A percentile compares a stretch with the other conserved stretches of the same genome.
Conservation (phyloP, 1,140 invertebrate genomes). For the Eriocheir sinensis region DNA sequence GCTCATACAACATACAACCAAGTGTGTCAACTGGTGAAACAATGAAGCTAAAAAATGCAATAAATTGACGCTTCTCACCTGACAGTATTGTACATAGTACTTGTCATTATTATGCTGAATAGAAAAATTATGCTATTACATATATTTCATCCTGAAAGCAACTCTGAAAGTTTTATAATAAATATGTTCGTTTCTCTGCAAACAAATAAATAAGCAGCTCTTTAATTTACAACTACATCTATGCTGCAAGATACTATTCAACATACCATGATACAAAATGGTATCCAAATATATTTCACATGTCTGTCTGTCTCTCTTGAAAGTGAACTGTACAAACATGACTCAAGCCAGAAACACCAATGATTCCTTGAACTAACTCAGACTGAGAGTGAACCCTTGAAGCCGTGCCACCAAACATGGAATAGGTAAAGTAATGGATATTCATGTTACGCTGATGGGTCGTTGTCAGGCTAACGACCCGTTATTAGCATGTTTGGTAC, state of each 20-base stretch:
- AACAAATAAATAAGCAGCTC: background rate
- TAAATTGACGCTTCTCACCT: background rate
- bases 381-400: background rate
- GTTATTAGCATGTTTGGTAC: background rate
- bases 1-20: conserved; percentile 51
- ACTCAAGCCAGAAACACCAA: background rate
- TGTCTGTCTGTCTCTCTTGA: background rate
- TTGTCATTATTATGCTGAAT: background rate
- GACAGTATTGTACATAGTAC: background rate
- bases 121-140: background rate
- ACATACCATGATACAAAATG: conserved; percentile 16
- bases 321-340: conserved; percentile 15
- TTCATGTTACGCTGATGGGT: background rate
- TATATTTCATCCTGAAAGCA: background rate
- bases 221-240: background rate
- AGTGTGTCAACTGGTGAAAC: conserved; percentile 32
- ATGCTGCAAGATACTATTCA: conserved; percentile 1
- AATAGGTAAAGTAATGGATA: background rate
- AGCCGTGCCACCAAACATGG: background rate
- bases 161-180: background rate
- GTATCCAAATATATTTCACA: background rate
- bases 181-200: background rate
- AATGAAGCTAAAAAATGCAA: background rate
- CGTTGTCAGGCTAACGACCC: background rate
- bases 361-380: background rate